phyloP scores from a whole-genome alignment of 2,797 vertebrate species.

The Catamblyrhynchus diadema region DNA sequence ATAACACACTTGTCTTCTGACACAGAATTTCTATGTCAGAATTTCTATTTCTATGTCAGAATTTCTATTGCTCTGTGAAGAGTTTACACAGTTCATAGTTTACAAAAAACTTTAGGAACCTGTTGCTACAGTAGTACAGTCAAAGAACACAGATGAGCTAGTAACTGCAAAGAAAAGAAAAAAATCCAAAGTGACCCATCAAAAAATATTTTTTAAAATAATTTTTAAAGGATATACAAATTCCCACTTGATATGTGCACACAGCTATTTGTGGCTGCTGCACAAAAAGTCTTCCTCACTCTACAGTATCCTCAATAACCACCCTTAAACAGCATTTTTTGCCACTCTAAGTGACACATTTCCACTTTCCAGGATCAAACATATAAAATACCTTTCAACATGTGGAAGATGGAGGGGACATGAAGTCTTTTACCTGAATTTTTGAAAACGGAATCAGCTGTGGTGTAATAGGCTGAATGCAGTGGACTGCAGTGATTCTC shows the following conservation, averaged over 20 bases:
- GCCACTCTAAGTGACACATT: neutral
- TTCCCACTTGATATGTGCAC: neutral
- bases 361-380: neutral
- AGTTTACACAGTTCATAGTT: neutral
- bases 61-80: neutral
- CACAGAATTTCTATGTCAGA: neutral
- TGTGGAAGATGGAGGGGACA: neutral
- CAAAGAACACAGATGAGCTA: neutral
- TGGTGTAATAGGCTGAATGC: neutral
- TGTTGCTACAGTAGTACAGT: neutral
- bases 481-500: neutral
- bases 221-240: neutral
- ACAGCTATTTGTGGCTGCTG: neutral
- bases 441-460: neutral
- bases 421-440: neutral
- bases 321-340: neutral
- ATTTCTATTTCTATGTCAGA: neutral
- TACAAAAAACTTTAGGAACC: neutral
- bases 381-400: neutral
- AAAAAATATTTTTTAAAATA: neutral
- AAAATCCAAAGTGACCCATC: neutral
- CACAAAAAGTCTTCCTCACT: neutral
- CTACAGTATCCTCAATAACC: neutral
- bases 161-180: neutral
- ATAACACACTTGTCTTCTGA: neutral